phyloP scores from a whole-genome alignment of 2,113 vertebrate species.

The Phodopus roborovskii region DNA sequence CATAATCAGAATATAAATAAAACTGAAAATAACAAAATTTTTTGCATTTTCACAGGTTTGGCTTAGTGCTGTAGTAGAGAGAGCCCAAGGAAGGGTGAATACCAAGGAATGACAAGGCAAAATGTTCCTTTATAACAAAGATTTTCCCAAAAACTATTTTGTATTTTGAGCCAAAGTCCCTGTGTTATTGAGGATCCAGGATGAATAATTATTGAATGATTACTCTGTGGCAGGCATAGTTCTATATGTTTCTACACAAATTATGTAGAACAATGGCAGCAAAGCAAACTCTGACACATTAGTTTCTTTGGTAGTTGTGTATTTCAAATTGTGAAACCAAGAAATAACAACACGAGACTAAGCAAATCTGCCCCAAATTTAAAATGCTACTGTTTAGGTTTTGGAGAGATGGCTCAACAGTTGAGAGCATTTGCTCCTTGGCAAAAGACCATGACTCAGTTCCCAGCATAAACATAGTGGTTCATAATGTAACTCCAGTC shows the following conservation, averaged over 20 bases:
- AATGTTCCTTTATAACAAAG: neutral
- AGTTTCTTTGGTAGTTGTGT: neutral
- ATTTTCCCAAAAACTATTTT: neutral
- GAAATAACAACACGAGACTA: neutral
- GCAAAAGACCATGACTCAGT: neutral
- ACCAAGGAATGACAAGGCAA: neutral
- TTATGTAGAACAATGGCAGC: neutral
- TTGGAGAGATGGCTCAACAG: neutral
- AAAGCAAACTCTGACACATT: conserved; percentile 36
- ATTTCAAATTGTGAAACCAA: conserved; percentile 29
- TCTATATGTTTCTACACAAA: conserved; percentile 36
- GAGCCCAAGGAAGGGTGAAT: neutral
- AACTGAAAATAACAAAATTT: neutral
- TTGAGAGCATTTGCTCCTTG: neutral
- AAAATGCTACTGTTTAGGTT: neutral
- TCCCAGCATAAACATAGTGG: neutral
- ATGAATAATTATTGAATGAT: conserved; percentile 34
- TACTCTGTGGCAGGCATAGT: neutral
- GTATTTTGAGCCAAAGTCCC: conserved; percentile 1
- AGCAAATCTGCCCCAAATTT: neutral
- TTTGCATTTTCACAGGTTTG: neutral
- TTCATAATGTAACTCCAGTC: neutral
- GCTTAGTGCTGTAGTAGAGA: neutral
- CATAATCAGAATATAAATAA: neutral
- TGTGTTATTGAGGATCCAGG: neutral